Evolutionary conservation across 2,888 invertebrate genomes (phyloP), one percentile per base, ranked within the genome.

Genomic region (Hypselothyrea guttata): DNA sequence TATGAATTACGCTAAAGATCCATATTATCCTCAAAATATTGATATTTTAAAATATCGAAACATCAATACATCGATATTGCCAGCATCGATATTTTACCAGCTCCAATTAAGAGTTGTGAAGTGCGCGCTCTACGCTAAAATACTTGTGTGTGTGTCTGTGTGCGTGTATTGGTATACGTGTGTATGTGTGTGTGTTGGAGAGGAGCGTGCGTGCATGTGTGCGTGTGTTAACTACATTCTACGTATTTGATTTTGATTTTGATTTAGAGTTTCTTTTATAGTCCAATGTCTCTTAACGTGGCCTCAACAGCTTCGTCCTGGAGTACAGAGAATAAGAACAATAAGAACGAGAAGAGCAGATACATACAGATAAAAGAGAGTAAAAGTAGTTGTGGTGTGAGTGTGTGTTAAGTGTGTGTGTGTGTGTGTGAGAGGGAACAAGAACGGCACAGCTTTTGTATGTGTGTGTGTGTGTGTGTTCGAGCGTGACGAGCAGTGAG

Each of bases 301-400:
- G 95, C 95, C 91, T 97, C 97, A 91, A 97, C 94, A 88, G 96
- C 96, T 94, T 97, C 97, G 91, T 97, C 97, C 97, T 95, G 92
- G 82, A 82, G 81, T 86, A 82, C 84, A 86, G 71, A 82, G 86
- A 86, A 78, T 83, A 78, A 85, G 85, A 78, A 79, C 73, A 72
- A 83, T 83, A 75, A 84, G 77, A 78, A 81, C 84, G 82, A 86
- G 79, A 82, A 84, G 71, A 70, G 83, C 67, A 84, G 81, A 81
- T 69, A 67, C 68, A 73, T 41, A 85, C 63, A 74, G 65, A 74
- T 54, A 75, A 52, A 51, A 57, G 71, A 60, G 59, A 30, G 35
- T 35, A 37, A 40, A 59, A 31, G 47, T 45, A 54, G 53, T 40
- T 52, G 34, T 46, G 12, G 22, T 22, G 22, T 2, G 2, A 22